Base-by-base conservation (phyloP, 2,113 vertebrate genomes). In the Arenaria interpres region DNA sequence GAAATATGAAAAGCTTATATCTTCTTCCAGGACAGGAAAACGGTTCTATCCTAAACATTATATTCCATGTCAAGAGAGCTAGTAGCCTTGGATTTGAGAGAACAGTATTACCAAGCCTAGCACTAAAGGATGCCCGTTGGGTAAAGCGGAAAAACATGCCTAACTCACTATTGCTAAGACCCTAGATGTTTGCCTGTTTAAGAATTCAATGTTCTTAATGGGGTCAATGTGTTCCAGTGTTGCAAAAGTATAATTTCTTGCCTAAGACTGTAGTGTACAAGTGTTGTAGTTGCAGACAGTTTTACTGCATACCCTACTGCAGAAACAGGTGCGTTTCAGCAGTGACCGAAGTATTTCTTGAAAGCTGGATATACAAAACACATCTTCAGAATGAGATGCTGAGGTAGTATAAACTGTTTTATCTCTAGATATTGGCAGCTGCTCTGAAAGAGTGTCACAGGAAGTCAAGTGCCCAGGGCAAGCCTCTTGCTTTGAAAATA, bases 361-460 rank as follows among this genome's bases (percentile, higher is more conserved):
- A 68, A 35, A 85, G 37, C 35, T 81, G 53, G 12, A 7, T 71
- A 25, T 37, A 19, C 5, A 59, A 77, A 88, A 24, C 5, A 4
- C 5, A 1, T 16, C 23, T 81, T 24, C 51, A 79, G 69, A 77
- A 37, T 73, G 48, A 64, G 62, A 45, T 72, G 18, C 48, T 71
- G 43, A 68, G 64, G 19, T 67, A 68, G 23, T 64, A 41, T 81
- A 85, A 96, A n/a, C 25, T 64, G 9, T n/a, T 50, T 89, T 90
- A 8, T 72, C 73, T 73, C 23, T 92, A 99, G 99, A 99, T 99
- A 93, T 89, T 99, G 96, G 99, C 99, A 41, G 97, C 98, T 1
- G 99, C 99, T 35, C 96, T 99, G 96, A 99, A 91, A 4, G 98
- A 99, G 48, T 99, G 99, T 97, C 97, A 99, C 90, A 98, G 97